phyloP scores from a whole-genome alignment of 2,888 invertebrate species.

The Macaria liturata region DNA sequence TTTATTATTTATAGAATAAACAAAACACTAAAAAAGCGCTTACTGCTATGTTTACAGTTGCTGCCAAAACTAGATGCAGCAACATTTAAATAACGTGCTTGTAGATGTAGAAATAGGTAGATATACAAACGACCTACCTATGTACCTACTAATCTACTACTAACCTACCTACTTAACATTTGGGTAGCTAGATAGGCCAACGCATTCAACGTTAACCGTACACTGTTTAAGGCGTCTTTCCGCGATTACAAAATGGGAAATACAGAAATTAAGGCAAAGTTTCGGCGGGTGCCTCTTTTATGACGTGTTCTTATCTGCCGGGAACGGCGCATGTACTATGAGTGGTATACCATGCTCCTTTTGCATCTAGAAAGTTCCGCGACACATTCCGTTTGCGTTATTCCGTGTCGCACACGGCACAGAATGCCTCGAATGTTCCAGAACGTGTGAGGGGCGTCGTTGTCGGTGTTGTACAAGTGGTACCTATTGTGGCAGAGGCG shows the following conservation, averaged over 20 bases:
- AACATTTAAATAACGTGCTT: no score
- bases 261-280: constrained; percentile 72
- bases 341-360: constrained; percentile 41
- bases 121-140: no score
- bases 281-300: constrained; percentile 72
- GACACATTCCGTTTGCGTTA: constrained; percentile 37
- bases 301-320: constrained; percentile 76
- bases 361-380: constrained; percentile 45
- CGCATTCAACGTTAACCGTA: constrained; percentile 49
- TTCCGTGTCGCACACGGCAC: constrained; percentile 45
- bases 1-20: no score
- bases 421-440: constrained; percentile 36
- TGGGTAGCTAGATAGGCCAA: constrained; percentile 9
- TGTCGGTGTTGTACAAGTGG: constrained; percentile 58
- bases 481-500: constrained; percentile 67
- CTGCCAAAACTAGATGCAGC: no score
- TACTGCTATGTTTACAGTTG: no score
- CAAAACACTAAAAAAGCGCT: no score
- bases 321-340: constrained; percentile 59
- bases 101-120: no score
- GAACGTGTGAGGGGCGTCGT: constrained; percentile 42
- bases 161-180: no score
- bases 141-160: no score
- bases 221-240: constrained; percentile 51
- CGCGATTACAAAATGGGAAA: constrained; percentile 62